phyloP scores from a whole-genome alignment of 2,113 vertebrate species.

The Podarcis raffonei region DNA sequence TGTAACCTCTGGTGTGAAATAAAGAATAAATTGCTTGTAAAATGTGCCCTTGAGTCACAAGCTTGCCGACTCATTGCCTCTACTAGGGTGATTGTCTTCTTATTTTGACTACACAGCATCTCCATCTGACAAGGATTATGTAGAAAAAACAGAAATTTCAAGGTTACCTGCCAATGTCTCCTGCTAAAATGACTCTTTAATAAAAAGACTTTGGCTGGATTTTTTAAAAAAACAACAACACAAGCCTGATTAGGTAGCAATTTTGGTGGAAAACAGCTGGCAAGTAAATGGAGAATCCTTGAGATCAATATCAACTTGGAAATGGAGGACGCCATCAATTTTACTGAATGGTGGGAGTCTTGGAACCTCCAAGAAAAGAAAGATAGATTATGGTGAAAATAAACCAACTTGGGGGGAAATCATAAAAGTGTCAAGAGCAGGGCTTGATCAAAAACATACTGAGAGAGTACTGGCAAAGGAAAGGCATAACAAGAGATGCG shows the following conservation, averaged over 20 bases:
- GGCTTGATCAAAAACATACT: constrained; percentile 61
- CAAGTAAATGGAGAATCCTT: constrained; percentile 59
- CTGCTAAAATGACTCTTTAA: constrained; percentile 45
- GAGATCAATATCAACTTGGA: constrained; percentile 50
- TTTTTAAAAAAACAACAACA: constrained; percentile 15
- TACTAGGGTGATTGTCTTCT: constrained; percentile 27
- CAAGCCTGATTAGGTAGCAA: constrained; percentile 37
- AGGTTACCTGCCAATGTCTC: constrained; percentile 44
- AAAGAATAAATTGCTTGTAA: constrained; percentile 23
- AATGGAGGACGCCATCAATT: constrained; percentile 47
- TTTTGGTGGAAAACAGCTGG: constrained; percentile 59
- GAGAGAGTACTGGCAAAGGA: constrained; percentile 49
- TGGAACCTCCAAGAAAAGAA: constrained; percentile 51
- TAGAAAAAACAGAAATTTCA: constrained; percentile 39
- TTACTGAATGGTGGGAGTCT: constrained; percentile 42
- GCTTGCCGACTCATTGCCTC: background rate
- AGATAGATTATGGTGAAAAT: constrained; percentile 60
- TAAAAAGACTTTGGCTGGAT: constrained; percentile 46
- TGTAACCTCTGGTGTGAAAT: background rate
- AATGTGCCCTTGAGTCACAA: constrained; percentile 25
- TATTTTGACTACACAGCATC: constrained; percentile 45
- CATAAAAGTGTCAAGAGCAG: constrained; percentile 49
- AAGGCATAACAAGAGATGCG: constrained; percentile 51
- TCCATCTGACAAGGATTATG: constrained; percentile 32
- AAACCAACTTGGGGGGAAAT: constrained; percentile 44